A percentile compares a stretch with the other conserved stretches of the same genome.
Conservation (phyloP, 1,140 invertebrate species). For the Oncopeltus fasciatus region DNA sequence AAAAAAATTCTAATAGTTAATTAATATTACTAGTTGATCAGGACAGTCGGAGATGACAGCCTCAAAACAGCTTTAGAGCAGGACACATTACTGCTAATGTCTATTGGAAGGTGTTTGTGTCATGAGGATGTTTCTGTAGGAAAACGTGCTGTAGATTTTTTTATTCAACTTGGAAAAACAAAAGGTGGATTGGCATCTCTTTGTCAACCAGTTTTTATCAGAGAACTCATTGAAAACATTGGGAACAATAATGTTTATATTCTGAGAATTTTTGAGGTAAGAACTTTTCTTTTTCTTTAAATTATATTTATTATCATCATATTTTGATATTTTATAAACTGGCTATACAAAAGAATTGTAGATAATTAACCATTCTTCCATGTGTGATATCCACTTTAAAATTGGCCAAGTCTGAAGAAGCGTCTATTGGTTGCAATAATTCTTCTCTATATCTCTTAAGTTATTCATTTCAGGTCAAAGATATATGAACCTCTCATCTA, state of each 20-base stretch:
- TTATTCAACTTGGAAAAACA: neutral
- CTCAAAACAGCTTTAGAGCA: no score
- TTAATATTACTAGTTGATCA: no score
- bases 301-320: neutral
- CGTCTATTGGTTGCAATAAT: no score
- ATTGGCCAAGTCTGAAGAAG: no score
- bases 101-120: neutral
- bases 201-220: neutral
- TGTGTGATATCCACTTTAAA: no score
- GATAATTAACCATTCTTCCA: no score
- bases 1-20: no score
- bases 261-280: neutral
- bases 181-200: neutral
- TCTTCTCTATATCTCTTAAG: no score
- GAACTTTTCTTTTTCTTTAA: neutral
- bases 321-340: neutral
- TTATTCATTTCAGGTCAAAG: neutral
- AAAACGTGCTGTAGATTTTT: neutral
- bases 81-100: neutral
- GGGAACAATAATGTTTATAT: neutral
- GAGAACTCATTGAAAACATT: neutral
- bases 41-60: neutral
- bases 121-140: constrained; percentile 1
- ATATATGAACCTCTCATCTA: neutral
- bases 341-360: no score